Base-by-base conservation (phyloP, 2,113 vertebrate species). In the Chaetura pelagica region DNA sequence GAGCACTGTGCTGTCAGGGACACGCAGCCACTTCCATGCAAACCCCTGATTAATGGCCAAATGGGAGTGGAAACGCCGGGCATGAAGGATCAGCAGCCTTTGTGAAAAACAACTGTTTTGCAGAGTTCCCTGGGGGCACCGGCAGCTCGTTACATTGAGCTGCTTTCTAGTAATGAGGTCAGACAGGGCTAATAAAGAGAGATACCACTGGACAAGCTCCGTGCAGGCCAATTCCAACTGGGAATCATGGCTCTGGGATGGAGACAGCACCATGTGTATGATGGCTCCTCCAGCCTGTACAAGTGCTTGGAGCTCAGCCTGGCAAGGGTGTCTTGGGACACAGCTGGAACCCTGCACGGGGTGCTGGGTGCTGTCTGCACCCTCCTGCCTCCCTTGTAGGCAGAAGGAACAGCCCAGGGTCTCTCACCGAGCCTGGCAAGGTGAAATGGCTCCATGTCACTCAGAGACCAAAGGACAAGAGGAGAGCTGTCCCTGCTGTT, bases 111-210 rank as follows among this genome's bases (percentile, higher is more conserved):
- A 96, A 87, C 91, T 94, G 87, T 94, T 96, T 95, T 87, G 3
- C 93, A 82, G 89, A 89, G 87, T 12, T 95, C 94, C 87, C 95
- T 49, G 8, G 15, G 94, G 94, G 89, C 95, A 89, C 52, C 4
- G 1, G 84, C 87, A 83, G 95, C 93, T 97, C 94, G 66, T 96
- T 96, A 96, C 78, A 91, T 55, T 73, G 84, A 94, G 81, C 91
- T 87, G 68, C 93, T 87, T 89, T 87, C 91, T 84, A 89, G 87
- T 95, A 96, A 97, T 97, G 95, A 96, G 96, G 94, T 96, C 94
- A 96, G 96, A 96, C 94, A 95, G 94, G 95, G 95, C 91, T 97
- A 96, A 97, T 96, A 93, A 96, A 97, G 93, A 96, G 95, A 96
- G 93, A 96, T 89, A 95, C 84, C 89, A 61, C 80, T 27, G 91